Conservation (phyloP, 2,797 vertebrate genomes). For the Chelon labrosus region DNA sequence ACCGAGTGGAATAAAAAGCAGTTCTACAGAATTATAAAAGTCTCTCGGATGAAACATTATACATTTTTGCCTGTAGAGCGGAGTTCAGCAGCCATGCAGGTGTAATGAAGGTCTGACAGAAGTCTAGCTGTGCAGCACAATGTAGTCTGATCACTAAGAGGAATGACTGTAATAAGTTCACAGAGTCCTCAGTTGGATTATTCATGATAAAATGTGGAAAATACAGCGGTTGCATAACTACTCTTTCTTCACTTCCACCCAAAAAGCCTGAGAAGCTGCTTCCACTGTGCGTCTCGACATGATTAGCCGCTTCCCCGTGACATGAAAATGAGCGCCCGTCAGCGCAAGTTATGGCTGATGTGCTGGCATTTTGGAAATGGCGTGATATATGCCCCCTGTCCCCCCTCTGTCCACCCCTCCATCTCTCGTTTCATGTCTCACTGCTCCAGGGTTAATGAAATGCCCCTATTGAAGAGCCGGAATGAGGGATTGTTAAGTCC, state of each 20-base stretch:
- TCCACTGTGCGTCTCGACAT: constrained; percentile 28
- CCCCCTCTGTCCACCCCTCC: constrained; percentile 39
- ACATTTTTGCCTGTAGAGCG: constrained; percentile 16
- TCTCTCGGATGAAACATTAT: constrained; percentile 25
- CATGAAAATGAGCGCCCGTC: constrained; percentile 60
- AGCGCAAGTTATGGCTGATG: constrained; percentile 54
- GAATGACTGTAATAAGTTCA: constrained; percentile 33
- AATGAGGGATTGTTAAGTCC: constrained; percentile 62
- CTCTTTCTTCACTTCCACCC: constrained; percentile 26
- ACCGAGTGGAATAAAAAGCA: constrained; percentile 8
- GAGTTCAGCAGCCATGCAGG: constrained; percentile 30
- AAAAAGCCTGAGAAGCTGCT: constrained; percentile 15
- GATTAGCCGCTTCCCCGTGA: constrained; percentile 57
- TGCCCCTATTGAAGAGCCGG: constrained; percentile 54
- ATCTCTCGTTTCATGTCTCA: constrained; percentile 61
- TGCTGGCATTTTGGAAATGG: constrained; percentile 67
- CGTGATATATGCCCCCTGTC: constrained; percentile 19
- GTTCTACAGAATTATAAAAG: constrained; percentile 22
- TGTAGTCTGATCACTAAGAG: constrained; percentile 32
- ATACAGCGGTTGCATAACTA: constrained; percentile 32
- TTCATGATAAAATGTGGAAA: constrained; percentile 48
- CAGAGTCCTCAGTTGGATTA: constrained; percentile 38
- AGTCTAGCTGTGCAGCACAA: constrained; percentile 26
- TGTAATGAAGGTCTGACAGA: constrained; percentile 33
- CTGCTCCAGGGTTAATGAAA: constrained; percentile 78